Percentiles rank a stretch among this genome's conserved stretches.
Evolutionary conservation across 2,113 vertebrate genomes (phyloP).

Genomic region (Centropristis striata): DNA sequence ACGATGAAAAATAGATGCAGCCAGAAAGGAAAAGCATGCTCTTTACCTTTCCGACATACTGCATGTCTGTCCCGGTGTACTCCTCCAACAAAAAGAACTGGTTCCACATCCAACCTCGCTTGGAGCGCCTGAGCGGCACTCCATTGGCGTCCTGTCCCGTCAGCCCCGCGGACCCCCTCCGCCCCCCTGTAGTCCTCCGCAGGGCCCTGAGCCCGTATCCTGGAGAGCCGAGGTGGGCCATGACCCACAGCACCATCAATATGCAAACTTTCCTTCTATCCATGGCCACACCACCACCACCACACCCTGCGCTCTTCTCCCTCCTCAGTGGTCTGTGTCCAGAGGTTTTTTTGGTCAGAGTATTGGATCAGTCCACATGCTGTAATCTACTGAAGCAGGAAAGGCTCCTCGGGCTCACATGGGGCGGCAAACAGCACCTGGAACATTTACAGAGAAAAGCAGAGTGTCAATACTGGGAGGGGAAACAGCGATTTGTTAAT

Average conservation of each 20-base stretch:
- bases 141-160: conserved; percentile 76
- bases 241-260: conserved; percentile 71
- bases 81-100: conserved; percentile 98
- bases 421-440: conserved; percentile 58
- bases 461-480: conserved; percentile 53
- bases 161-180: conserved; percentile 71
- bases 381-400: conserved; percentile 54
- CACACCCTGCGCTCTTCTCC: conserved; percentile 22
- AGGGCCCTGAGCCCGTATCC: conserved; percentile 82
- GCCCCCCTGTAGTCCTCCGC: conserved; percentile 89
- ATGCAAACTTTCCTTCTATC: conserved; percentile 60
- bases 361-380: conserved; percentile 65
- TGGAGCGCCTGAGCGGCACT: conserved; percentile 89
- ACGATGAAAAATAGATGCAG: no score
- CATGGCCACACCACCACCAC: conserved; percentile 63
- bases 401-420: conserved; percentile 41
- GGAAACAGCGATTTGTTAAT: conserved; percentile 46
- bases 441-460: conserved; percentile 57
- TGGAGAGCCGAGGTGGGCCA: conserved; percentile 87
- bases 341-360: conserved; percentile 62
- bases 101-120: conserved; percentile 99
- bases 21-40: neutral
- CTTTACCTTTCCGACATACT: conserved; percentile 94
- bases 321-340: conserved; percentile 53
- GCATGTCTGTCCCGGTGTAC: conserved; percentile 93